Base-by-base conservation (phyloP, 2,888 invertebrate species). In the Habrosyne pyritoides region DNA sequence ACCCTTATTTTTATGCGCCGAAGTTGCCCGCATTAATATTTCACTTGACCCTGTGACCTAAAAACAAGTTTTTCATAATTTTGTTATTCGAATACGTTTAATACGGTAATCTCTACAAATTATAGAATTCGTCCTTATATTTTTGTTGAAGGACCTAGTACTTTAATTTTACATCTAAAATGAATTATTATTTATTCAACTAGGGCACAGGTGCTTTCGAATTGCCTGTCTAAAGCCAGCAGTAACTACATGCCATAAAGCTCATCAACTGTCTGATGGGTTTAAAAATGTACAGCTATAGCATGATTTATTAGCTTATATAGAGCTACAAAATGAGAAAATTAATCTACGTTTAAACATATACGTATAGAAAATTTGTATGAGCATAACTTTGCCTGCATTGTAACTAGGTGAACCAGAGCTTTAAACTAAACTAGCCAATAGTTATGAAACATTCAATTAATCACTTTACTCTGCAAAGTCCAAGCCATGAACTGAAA, bases 21-120 rank as follows among this genome's bases (percentile, higher is more conserved):
- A 48, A 48, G 24, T 48, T n/a, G 24, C n/a, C 47, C 22, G 47
- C 47, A 21, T 48, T 12, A 48, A 48, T 48, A 48, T 26, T 48
- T 22, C n/a, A 48, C 1, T 42, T 42, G 42, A 42, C 24, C 48
- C 8, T 8, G 24, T 48, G 48, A 48, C 48, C 48, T 24, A 48
- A 12, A 48, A 12, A 14, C 26, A 48, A 48, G 26, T n/a, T n/a
- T 14, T 26, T 48, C 2, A 48, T 24, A n/a, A 48, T 48, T 12
- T 48, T n/a, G 2, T 48, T 8, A 14, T 22, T 48, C n/a, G 21
- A 12, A 48, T 21, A n/a, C 30, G 30, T 30, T 30, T 30, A 30
- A 12, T 30, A 6, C 2, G n/a, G n/a, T n/a, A n/a, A n/a, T n/a
- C n/a, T n/a, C n/a, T n/a, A n/a, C n/a, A n/a, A n/a, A n/a, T n/a